Conservation (phyloP, 2,888 invertebrate species). For the Aleiodes testaceus region DNA sequence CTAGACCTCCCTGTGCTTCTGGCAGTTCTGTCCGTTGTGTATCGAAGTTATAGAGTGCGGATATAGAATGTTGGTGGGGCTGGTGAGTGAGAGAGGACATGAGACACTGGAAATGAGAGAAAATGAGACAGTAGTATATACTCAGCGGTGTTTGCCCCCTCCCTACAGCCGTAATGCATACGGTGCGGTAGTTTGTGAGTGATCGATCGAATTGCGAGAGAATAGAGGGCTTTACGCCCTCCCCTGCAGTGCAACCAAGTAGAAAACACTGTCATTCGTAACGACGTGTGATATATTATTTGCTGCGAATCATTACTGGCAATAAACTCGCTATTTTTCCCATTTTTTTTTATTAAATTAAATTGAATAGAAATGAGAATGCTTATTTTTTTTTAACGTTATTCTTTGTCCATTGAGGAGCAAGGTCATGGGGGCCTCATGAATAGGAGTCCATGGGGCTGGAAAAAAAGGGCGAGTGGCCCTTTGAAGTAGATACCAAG, state of each 20-base stretch:
- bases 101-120: slow-evolving; percentile 5
- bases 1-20: slow-evolving; percentile 10
- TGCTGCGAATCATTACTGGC: too few species aligned
- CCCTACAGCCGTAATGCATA: not conserved
- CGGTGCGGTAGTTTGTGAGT: not conserved
- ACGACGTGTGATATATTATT: slow-evolving; percentile 24
- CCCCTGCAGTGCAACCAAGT: slow-evolving; percentile 28
- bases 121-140: not conserved
- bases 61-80: slow-evolving; percentile 24
- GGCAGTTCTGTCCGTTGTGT: not conserved
- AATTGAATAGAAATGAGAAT: too few species aligned
- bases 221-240: slow-evolving; percentile 7
- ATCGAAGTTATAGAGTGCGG: slow-evolving; percentile 4
- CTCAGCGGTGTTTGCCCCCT: not conserved
- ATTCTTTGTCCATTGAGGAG: too few species aligned
- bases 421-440: too few species aligned
- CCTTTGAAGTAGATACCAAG: too few species aligned
- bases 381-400: too few species aligned
- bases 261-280: slow-evolving; percentile 31
- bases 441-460: too few species aligned
- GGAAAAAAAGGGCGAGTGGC: too few species aligned
- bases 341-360: too few species aligned
- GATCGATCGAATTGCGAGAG: slow-evolving; percentile 23
- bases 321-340: too few species aligned
- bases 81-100: slow-evolving; percentile 14